These are phyloP conservation scores for Hydractinia symbiolongicarpus DNA, from an alignment of 30 jellyfish, hydroid and myxozoan species.

Conservation along the genomic window DNA sequence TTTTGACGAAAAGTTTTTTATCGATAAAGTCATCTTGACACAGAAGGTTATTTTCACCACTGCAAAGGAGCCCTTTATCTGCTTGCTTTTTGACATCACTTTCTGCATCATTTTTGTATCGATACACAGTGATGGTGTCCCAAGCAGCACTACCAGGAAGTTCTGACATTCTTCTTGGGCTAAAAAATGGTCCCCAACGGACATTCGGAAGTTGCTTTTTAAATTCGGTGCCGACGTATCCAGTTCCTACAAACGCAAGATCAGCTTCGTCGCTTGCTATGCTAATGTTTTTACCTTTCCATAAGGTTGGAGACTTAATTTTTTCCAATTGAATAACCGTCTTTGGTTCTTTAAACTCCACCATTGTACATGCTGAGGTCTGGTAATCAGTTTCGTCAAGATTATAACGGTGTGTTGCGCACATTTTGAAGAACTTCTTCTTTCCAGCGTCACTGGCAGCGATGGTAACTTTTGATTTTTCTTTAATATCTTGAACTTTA, in stretches of 20 bases:
- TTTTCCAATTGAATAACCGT: background rate
- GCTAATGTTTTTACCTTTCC: background rate
- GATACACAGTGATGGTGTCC: background rate
- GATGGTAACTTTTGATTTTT: background rate
- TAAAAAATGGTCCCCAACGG: background rate
- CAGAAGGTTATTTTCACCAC: background rate
- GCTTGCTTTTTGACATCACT: background rate
- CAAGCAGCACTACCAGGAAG: background rate
- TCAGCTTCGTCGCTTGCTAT: background rate
- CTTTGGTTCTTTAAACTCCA: background rate
- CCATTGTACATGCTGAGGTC: background rate
- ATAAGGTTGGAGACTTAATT: background rate
- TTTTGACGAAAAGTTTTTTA: background rate
- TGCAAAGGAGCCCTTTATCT: background rate
- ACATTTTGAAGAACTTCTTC: conserved; percentile 1
- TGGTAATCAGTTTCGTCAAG: background rate
- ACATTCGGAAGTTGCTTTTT: background rate
- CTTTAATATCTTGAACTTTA: background rate
- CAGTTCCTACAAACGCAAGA: background rate
- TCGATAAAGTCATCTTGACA: background rate
- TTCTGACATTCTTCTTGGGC: background rate
- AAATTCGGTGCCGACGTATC: background rate
- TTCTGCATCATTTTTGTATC: background rate
- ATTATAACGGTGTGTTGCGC: background rate
- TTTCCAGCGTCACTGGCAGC: background rate